Conservation (phyloP, 2,797 vertebrate species). For the Synanceia verrucosa region DNA sequence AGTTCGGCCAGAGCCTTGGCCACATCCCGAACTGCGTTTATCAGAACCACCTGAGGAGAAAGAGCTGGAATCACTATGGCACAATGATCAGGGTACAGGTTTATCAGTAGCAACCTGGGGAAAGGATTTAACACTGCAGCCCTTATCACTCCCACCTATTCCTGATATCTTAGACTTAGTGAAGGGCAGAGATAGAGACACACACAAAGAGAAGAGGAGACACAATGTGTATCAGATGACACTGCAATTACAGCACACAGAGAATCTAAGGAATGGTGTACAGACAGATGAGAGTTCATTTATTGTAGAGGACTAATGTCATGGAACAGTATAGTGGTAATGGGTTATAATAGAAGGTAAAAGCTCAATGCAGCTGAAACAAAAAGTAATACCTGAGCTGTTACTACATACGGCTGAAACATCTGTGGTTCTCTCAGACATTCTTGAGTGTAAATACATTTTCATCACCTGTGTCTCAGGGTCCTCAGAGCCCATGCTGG, state of each 20-base stretch:
- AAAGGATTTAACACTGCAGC: conserved; percentile 65
- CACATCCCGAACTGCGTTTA: conserved; percentile 98
- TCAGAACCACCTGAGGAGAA: conserved; percentile 92
- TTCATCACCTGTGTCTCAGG: conserved; percentile 94
- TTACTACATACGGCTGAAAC: conserved; percentile 6
- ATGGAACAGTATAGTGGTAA: conserved; percentile 1
- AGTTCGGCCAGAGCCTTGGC: conserved; percentile 98
- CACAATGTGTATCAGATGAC: conserved; percentile 47
- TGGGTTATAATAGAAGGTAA: background rate
- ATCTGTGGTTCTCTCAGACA: background rate
- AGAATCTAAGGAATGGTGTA: conserved; percentile 6
- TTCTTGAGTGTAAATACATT: background rate
- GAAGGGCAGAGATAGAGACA: conserved; percentile 48
- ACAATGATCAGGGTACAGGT: conserved; percentile 56
- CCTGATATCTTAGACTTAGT: conserved; percentile 65
- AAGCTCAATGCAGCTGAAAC: background rate
- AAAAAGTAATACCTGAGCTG: conserved; percentile 17
- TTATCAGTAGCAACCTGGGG: conserved; percentile 59
- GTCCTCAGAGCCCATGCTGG: conserved; percentile 95
- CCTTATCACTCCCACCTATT: conserved; percentile 71
- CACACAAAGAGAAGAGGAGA: conserved; percentile 34
- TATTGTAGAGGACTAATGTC: conserved; percentile 15
- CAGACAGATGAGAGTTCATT: conserved; percentile 22
- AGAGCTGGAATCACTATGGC: conserved; percentile 62
- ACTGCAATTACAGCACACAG: conserved; percentile 38